Base-by-base conservation (phyloP, 2,113 vertebrate species). In the Lasiurus borealis region DNA sequence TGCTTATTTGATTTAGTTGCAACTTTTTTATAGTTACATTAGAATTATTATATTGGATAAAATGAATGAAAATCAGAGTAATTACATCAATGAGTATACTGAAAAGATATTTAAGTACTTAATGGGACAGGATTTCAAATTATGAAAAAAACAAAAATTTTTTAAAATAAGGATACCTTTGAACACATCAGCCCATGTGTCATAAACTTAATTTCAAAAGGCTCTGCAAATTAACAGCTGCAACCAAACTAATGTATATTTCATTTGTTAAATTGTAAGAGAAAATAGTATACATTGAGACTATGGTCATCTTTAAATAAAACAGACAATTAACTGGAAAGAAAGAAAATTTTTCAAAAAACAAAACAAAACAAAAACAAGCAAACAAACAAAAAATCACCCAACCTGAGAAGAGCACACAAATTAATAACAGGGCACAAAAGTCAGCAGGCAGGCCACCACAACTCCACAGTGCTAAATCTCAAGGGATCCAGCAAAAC, bases 171-270 rank as follows among this genome's bases (percentile, higher is more conserved):
- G 34, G 21, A 50, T 21, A 66, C 6, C 0, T 85, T 23, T 66
- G 23, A 57, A 10, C 71, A 72, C 25, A 36, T 88, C 69, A n/a
- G 8, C 15, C 27, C 40, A 2, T 27, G 10, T 13, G 36, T 29
- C 46, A 87, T 72, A 73, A 85, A 88, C 46, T 8, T 21, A 48
- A 21, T 77, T 91, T 85, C 57, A 81, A 94, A 73, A 54, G 48
- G 13, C 12, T 85, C 2, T 62, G 23, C 15, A 95, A 92, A 44
- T 36, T 36, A 29, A 25, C 11, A 80, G 8, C 6, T 83, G 4
- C 3, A 57, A 44, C 10, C 46, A 85, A 73, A 81, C 27, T 46
- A 16, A 4, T 57, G 14, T 80, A 29, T 31, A 73, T 16, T 95
- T 69, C 3, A 2, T 68, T 64, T 87, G 31, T 66, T 40, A 82